phyloP scores from a whole-genome alignment of 2,888 invertebrate genomes.

The Tachina lurida region DNA sequence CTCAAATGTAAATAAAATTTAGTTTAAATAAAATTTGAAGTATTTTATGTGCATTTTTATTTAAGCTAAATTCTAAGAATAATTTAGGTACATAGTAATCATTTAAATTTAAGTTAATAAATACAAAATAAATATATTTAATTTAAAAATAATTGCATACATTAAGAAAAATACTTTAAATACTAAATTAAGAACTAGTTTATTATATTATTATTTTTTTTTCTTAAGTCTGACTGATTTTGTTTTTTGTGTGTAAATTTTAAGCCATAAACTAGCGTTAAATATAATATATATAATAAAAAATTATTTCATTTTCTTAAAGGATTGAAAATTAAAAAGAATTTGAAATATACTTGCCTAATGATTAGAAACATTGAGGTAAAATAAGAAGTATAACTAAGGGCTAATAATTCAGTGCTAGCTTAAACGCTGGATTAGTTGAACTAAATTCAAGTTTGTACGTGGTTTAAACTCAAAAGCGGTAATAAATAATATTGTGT shows the following conservation, averaged over 20 bases:
- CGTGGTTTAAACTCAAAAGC: too few relatives aligned
- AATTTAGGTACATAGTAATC: constrained; percentile 9
- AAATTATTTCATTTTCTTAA: background rate
- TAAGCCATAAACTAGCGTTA: background rate
- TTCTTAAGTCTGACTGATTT: constrained; percentile 64
- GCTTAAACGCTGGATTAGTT: too few relatives aligned
- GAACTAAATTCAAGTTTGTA: too few relatives aligned
- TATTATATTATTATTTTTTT: background rate
- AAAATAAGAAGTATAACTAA: background rate
- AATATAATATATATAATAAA: too few relatives aligned
- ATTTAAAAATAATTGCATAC: constrained; percentile 9
- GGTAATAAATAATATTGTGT: too few relatives aligned
- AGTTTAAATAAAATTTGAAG: constrained; percentile 7
- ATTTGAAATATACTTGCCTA: background rate
- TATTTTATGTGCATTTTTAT: background rate
- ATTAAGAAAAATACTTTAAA: constrained; percentile 4
- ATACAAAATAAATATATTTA: background rate
- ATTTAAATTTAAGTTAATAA: background rate
- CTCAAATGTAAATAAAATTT: constrained; percentile 37
- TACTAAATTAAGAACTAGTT: constrained; percentile 2
- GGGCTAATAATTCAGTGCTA: too few relatives aligned
- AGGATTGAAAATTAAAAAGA: background rate
- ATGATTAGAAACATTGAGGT: background rate
- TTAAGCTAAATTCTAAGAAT: constrained; percentile 6
- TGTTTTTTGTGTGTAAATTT: constrained; percentile 40